Percentiles rank a stretch among this genome's conserved stretches.
Conservation (phyloP, 2,113 vertebrate genomes). For the Zootoca vivipara region DNA sequence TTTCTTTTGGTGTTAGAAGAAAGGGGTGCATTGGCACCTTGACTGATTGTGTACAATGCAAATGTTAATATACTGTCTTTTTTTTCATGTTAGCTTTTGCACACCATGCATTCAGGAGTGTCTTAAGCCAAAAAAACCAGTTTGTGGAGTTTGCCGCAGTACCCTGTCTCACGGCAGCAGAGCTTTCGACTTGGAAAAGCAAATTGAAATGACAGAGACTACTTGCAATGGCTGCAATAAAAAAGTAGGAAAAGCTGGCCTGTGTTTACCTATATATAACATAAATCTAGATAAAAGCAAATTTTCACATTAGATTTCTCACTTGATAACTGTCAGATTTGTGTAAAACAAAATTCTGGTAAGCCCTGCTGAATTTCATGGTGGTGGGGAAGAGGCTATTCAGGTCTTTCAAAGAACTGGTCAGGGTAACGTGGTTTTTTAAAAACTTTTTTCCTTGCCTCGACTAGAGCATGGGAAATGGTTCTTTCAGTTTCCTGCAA, state of each 20-base stretch:
- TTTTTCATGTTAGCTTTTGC: conserved; percentile 85
- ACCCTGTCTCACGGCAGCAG: conserved; percentile 79
- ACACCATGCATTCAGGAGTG: conserved; percentile 92
- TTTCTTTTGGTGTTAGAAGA: neutral
- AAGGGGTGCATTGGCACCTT: rapidly evolving
- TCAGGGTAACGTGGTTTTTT: neutral
- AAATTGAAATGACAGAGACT: conserved; percentile 85
- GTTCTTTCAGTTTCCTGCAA: neutral
- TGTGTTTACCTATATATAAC: neutral
- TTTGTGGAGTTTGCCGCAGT: conserved; percentile 93
- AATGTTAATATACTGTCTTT: neutral
- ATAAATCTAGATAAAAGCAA: neutral
- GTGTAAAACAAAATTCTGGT: neutral
- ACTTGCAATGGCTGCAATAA: conserved; percentile 91
- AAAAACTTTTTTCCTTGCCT: neutral
- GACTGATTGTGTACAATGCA: conserved; percentile 7
- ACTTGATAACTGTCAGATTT: neutral
- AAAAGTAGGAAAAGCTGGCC: conserved; percentile 77
- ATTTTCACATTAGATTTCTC: conserved; percentile 7
- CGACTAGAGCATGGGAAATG: neutral
- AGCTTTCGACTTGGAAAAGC: conserved; percentile 83
- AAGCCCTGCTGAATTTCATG: neutral
- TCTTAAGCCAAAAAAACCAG: conserved; percentile 91
- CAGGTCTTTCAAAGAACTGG: neutral
- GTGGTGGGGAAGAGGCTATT: neutral